These are phyloP conservation scores for Syritta pipiens DNA, from an alignment of 2,888 invertebrate species.

Conservation along the genomic window DNA sequence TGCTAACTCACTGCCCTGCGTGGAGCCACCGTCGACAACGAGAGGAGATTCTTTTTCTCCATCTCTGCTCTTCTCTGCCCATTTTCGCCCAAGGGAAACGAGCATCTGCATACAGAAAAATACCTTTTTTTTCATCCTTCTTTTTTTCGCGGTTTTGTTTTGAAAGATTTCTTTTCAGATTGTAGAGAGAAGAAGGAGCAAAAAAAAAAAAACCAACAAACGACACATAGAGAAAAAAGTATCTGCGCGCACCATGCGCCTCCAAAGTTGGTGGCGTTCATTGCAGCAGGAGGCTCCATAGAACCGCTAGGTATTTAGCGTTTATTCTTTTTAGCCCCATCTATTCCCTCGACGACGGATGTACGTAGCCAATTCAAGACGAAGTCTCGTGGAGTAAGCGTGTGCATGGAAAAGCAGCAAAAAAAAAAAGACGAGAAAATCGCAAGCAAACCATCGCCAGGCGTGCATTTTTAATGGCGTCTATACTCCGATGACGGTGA, in stretches of 20 bases:
- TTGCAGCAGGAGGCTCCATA: conserved; percentile 29
- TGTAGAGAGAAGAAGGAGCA: conserved; percentile 2
- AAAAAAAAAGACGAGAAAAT: neutral
- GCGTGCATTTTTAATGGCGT: conserved; percentile 55
- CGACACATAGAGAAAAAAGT: conserved; percentile 11
- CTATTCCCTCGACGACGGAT: conserved; percentile 42
- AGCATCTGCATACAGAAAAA: conserved; percentile 43
- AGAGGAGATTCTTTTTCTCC: too few species aligned
- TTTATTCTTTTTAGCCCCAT: conserved; percentile 41
- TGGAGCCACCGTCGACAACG: conserved; percentile 12
- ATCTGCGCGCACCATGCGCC: conserved; percentile 37
- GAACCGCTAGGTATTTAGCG: conserved; percentile 67
- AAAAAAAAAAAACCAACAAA: too few species aligned
- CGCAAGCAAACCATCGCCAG: neutral
- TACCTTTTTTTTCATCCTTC: conserved; percentile 12
- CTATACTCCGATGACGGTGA: conserved; percentile 42
- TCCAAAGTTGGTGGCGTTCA: conserved; percentile 8
- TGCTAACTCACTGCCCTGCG: conserved; percentile 37
- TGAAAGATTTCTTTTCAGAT: neutral
- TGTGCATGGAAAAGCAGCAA: conserved; percentile 31
- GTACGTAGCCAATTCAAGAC: conserved; percentile 24
- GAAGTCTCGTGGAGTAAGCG: conserved; percentile 7
- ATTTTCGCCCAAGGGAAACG: conserved; percentile 8
- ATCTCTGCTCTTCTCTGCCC: too few species aligned
- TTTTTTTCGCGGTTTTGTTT: neutral